A percentile compares a stretch with the other conserved stretches of the same genome.
Conservation (phyloP, 2,888 invertebrate species). For the Melinopterus prodromus region DNA sequence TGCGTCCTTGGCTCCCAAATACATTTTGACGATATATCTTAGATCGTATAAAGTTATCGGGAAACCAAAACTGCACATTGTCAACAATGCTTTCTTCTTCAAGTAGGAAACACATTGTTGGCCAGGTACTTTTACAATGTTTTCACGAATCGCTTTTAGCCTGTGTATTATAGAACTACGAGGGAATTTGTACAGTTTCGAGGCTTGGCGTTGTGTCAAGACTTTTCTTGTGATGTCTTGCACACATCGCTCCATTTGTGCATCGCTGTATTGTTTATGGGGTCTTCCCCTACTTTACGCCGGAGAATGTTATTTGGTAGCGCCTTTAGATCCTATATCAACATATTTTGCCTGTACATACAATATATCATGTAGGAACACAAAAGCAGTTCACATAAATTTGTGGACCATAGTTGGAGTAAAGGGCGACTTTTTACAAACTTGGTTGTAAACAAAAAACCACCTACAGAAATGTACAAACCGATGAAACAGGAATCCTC, state of each 20-base stretch:
- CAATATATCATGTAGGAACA: neutral
- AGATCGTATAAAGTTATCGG: neutral
- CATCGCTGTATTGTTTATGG: neutral
- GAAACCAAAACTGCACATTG: slow-evolving; percentile 11
- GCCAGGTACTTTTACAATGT: neutral
- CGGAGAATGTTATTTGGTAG: neutral
- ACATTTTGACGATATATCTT: neutral
- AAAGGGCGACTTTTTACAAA: too few species aligned
- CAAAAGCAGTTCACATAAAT: too few species aligned
- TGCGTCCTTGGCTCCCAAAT: neutral
- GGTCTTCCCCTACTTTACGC: neutral
- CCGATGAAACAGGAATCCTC: too few species aligned
- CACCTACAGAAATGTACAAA: too few species aligned
- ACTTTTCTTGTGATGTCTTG: too few species aligned
- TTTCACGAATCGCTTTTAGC: neutral
- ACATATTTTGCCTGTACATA: slow-evolving; percentile 4
- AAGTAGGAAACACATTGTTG: neutral
- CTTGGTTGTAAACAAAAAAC: too few species aligned
- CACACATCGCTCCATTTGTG: too few species aligned
- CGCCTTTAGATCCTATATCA: neutral
- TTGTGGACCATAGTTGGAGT: too few species aligned
- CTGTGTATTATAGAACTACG: neutral
- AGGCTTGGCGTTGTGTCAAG: neutral
- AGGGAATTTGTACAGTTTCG: neutral
- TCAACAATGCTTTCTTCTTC: neutral